phyloP scores from a whole-genome alignment of 1,140 invertebrate genomes.

The Bombyx mori region ASM3026992v2 NC_085132.1:5127001-5127500 shows the following conservation, averaged over 20 bases:
- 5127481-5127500: too few relatives aligned
- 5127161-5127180: slow-evolving; percentile 23
- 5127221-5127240: slow-evolving; percentile 57
- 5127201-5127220: slow-evolving; percentile 56
- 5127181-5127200: slow-evolving; percentile 19
- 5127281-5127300: slow-evolving; percentile 65
- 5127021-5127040: slow-evolving; percentile 66
- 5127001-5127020: slow-evolving; percentile 51
- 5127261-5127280: slow-evolving; percentile 65
- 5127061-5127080: slow-evolving; percentile 67
- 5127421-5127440: slow-evolving; percentile 6
- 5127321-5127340: slow-evolving; percentile 47
- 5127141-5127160: slow-evolving; percentile 26
- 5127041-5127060: slow-evolving; percentile 70
- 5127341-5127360: slow-evolving; percentile 40
- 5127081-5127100: slow-evolving; percentile 69
- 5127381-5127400: slow-evolving; percentile 3
- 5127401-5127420: slow-evolving; percentile 17
- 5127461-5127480: not conserved
- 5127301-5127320: slow-evolving; percentile 44
- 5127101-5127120: slow-evolving; percentile 63
- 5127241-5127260: slow-evolving; percentile 52
- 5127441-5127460: not conserved
- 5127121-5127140: slow-evolving; percentile 19
- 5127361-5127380: slow-evolving; percentile 33